These are phyloP conservation scores for Microplitis deprimator DNA, from an alignment of 2,888 invertebrate genomes.

Conservation along the genomic window DNA sequence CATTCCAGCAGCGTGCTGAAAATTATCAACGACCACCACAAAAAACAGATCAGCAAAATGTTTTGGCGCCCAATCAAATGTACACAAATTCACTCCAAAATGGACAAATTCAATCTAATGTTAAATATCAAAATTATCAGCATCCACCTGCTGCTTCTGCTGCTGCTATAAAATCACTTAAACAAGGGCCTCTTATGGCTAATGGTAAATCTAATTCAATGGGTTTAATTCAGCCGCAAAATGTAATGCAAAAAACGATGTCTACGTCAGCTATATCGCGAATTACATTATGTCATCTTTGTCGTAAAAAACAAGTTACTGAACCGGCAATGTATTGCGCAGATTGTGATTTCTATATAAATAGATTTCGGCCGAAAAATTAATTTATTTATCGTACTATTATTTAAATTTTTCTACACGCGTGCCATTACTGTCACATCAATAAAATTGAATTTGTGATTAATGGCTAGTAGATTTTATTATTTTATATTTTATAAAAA, in stretches of 20 bases:
- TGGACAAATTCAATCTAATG: slow-evolving; percentile 64
- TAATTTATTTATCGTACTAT: slow-evolving; percentile 50
- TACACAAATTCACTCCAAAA: slow-evolving; percentile 65
- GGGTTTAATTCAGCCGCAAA: slow-evolving; percentile 77
- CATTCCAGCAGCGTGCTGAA: slow-evolving; percentile 56
- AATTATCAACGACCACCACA: slow-evolving; percentile 70
- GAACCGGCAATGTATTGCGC: slow-evolving; percentile 87
- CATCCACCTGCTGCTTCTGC: slow-evolving; percentile 71
- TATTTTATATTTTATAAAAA: background rate
- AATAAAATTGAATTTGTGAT: slow-evolving; percentile 8
- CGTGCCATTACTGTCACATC: slow-evolving; percentile 24
- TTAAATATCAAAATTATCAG: slow-evolving; percentile 76
- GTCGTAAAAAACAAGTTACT: slow-evolving; percentile 86
- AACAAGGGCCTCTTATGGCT: slow-evolving; percentile 81
- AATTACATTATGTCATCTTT: slow-evolving; percentile 86
- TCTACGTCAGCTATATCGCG: slow-evolving; percentile 64
- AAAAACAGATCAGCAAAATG: slow-evolving; percentile 68
- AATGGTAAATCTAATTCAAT: slow-evolving; percentile 79
- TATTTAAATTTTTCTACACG: background rate
- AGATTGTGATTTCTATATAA: slow-evolving; percentile 95
- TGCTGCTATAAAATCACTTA: background rate
- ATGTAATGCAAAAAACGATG: slow-evolving; percentile 81
- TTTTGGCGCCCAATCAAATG: slow-evolving; percentile 62
- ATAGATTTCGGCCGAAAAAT: slow-evolving; percentile 81
- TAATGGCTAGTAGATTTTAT: background rate